A percentile compares a stretch with the other conserved stretches of the same genome.
phyloP scores from a whole-genome alignment of 2,797 vertebrate genomes.

The Hipposideros larvatus region DNA sequence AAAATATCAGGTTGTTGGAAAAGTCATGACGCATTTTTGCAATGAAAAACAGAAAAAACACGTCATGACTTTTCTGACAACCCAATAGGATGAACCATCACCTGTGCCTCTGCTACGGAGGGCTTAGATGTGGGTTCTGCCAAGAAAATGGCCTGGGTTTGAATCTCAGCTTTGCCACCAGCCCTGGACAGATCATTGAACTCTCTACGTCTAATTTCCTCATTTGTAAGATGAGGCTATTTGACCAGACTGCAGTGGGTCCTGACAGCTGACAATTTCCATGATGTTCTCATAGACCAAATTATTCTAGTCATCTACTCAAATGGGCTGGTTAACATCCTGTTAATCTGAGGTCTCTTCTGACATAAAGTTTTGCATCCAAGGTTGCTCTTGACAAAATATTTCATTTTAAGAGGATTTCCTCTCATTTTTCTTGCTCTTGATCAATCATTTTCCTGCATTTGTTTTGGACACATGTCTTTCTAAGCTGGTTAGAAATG shows the following conservation, averaged over 20 bases:
- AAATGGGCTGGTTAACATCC: constrained; percentile 22
- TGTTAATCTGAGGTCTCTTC: constrained; percentile 38
- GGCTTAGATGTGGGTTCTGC: background rate
- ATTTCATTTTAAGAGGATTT: constrained; percentile 65
- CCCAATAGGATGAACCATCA: background rate
- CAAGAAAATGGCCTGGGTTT: background rate
- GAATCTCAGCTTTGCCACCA: background rate
- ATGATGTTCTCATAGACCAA: constrained; percentile 37
- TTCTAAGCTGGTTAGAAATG: constrained; percentile 61
- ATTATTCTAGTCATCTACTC: constrained; percentile 50
- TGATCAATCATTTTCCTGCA: constrained; percentile 58
- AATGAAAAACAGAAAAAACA: too few species aligned
- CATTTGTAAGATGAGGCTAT: background rate
- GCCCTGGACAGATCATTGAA: background rate
- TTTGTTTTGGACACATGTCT: constrained; percentile 66
- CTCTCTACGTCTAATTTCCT: background rate
- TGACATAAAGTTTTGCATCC: constrained; percentile 20
- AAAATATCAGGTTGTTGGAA: background rate
- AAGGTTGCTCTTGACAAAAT: constrained; percentile 58
- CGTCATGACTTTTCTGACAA: too few species aligned
- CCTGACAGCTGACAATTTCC: background rate
- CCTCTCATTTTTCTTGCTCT: constrained; percentile 49
- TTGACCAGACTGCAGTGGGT: background rate
- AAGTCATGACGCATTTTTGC: too few species aligned
- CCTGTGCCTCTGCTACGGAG: background rate